Conservation (phyloP, 2,888 invertebrate species). For the Coronaproctus castanopsis region DNA sequence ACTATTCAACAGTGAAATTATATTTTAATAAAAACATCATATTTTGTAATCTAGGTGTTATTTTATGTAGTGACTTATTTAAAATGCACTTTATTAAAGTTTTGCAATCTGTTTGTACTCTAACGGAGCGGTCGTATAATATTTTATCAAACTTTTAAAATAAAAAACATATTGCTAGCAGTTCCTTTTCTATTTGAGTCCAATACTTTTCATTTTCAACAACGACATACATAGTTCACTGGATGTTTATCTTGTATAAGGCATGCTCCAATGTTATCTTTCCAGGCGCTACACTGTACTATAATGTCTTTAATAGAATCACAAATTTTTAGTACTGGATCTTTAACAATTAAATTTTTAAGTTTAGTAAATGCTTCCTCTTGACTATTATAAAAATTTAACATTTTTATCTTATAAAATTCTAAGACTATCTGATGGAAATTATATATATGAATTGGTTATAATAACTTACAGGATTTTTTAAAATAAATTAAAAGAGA, state of each 20-base stretch:
- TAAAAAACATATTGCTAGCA: background rate
- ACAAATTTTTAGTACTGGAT: background rate
- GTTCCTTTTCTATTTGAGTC: background rate
- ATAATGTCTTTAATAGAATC: background rate
- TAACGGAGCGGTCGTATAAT: background rate
- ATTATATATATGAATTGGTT: too few species aligned
- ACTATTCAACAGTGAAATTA: background rate
- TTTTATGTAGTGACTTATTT: background rate
- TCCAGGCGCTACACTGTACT: background rate
- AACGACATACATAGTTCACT: background rate
- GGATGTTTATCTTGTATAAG: background rate
- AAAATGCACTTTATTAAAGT: background rate
- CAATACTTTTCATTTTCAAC: background rate
- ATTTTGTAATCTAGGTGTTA: background rate
- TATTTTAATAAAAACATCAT: background rate
- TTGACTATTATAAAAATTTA: background rate
- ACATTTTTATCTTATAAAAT: too few species aligned
- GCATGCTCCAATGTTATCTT: background rate
- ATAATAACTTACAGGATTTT: too few species aligned
- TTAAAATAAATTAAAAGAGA: too few species aligned
- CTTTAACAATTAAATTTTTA: background rate
- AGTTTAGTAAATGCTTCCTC: background rate
- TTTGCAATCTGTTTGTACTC: background rate
- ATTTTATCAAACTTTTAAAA: background rate
- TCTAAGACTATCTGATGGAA: too few species aligned